Evolutionary conservation across 2,888 invertebrate genomes (phyloP).

Genomic region (Scelioninae gen. 2): DNA sequence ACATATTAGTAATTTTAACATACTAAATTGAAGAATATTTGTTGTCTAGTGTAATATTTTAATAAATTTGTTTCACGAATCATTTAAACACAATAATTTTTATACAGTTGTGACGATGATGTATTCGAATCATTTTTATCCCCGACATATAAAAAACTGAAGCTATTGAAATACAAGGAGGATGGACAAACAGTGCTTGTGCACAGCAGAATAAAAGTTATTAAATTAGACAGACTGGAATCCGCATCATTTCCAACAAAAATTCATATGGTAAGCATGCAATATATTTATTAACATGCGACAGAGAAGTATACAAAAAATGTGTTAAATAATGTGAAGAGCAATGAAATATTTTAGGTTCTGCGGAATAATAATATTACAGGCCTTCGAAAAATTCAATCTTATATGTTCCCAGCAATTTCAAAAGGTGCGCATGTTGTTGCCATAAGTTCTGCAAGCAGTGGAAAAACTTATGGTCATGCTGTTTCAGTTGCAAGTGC

Average conservation of each 20-base stretch:
- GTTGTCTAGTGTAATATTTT: too few relatives aligned
- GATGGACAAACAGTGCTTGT: constrained; percentile 66
- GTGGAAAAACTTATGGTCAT: constrained; percentile 85
- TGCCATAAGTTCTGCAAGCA: constrained; percentile 78
- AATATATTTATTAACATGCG: too few relatives aligned
- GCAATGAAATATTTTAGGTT: too few relatives aligned
- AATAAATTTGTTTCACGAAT: too few relatives aligned
- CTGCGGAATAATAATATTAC: constrained; percentile 50
- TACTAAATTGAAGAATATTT: too few relatives aligned
- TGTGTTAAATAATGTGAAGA: too few relatives aligned
- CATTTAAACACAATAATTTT: too few relatives aligned
- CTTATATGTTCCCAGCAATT: constrained; percentile 83
- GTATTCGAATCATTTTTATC: constrained; percentile 24
- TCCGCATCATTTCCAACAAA: constrained; percentile 65
- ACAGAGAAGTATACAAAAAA: too few relatives aligned
- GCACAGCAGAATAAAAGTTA: constrained; percentile 61
- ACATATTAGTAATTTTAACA: too few relatives aligned
- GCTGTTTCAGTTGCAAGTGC: constrained; percentile 81
- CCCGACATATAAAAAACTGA: constrained; percentile 9
- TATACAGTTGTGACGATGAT: too few relatives aligned
- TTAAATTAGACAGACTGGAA: constrained; percentile 62
- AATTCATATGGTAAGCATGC: constrained; percentile 63
- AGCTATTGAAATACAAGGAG: constrained; percentile 38
- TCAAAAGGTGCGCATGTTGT: constrained; percentile 81
- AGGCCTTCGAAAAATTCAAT: constrained; percentile 76